Evolutionary conservation across 1,140 invertebrate species (phyloP), one percentile per base, ranked within the genome.

Genomic region (Drosophila saltans): DNA sequence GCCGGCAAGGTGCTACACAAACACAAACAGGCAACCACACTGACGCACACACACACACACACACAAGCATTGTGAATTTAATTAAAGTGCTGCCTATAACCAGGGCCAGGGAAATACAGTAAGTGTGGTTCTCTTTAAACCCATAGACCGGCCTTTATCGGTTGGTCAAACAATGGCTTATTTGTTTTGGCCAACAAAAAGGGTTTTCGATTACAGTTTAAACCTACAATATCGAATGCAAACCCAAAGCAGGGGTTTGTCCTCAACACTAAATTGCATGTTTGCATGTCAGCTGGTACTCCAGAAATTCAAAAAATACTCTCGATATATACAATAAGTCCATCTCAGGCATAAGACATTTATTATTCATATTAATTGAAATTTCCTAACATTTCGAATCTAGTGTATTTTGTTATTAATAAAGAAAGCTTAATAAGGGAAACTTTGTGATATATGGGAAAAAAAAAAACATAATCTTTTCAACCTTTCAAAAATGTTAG

Each of bases 281-380:
- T 83, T 86, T 64, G 83, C 83, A 86, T 86, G 83, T 67, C 68
- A 78, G 65, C 72, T 69, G 76, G 56, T 67, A 70, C 65, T 89
- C 43, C 9, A 56, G 48, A 63, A 56, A 57, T 62, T 39, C 10
- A 40, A 40, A 40, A 40, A 62, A 78, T 79, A 79, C 79, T 28
- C 72, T 73, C 16, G 30, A 28, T 59, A 40, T 67, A 58, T 52
- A 60, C 65, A 61, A 59, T 56, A 45, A 45, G 11, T 10, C 40
- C 16, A 16, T 0, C n/a, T 16, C 56, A 8, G 41, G n/a, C n/a
- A 40, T 60, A 26, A 3, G 9, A 11, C 16, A 11, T n/a, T 21
- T 36, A 6, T 26, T 60, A 21, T 40, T 40, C 58, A 60, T 2
- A 24, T 40, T 3, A 26, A 40, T 60, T 60, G n/a, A 10, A 26